Evolutionary conservation across 1,140 invertebrate species (phyloP), one percentile per base, ranked within the genome.

Genomic region (Listronotus oregonensis): DNA sequence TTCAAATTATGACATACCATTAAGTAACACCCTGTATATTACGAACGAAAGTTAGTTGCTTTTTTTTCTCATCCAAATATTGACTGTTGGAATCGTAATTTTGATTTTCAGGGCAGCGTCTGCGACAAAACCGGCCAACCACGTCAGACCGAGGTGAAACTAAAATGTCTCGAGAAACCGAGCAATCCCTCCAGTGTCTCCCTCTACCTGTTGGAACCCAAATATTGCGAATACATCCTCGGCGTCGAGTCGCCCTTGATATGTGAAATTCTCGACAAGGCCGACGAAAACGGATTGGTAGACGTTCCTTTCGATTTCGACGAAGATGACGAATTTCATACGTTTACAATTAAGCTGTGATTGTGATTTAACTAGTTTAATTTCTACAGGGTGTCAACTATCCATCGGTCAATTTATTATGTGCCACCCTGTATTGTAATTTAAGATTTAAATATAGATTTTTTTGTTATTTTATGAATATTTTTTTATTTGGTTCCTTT

Each of bases 201-300:
- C 0, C 80, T 98, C 40, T 96, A 94, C 78, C 80, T 97, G 14
- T 75, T 95, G 9, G 96, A 98, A 75, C 95, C 95, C 11, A 88
- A 89, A 78, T 90, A 90, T 12, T 98, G 96, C 76, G 90, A 96
- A 80, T 98, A 97, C 71, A 89, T 96, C 59, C 78, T 97, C 17
- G 92, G 92, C 14, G 92, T 97, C 0, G 95, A 97, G 79, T 95
- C 95, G 4, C 86, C 90, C 0, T 77, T 96, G 0, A 89, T 98
- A 64, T 97, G 95, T 82, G 86, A 91, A 73, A 88, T 97, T 56
- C 78, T 97, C 42, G 85, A 87, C 10, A 81, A 85, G 60, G 89
- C 89, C 0, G 90, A 93, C 77, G 85, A 90, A 52, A 84, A 90
- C 72, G 90, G 90, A 21, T 76, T 91, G 1, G 77, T 85, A 63